Conservation (phyloP, 2,888 invertebrate genomes). For the Brachypalpus laphriformis region DNA sequence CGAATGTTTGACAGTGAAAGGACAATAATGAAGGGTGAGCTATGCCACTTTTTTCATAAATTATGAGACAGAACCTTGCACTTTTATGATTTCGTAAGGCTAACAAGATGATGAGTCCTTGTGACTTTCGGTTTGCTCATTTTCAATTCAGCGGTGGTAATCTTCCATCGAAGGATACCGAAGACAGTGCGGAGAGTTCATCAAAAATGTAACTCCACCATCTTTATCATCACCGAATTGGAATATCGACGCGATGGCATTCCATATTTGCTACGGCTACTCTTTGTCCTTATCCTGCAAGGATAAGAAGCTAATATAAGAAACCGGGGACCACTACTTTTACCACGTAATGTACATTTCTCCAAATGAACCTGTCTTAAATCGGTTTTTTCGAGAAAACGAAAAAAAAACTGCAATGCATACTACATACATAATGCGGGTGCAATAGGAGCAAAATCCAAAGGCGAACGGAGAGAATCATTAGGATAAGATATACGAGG, state of each 20-base stretch:
- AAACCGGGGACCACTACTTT: constrained; percentile 32
- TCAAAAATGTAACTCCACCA: constrained; percentile 59
- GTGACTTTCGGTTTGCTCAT: constrained; percentile 27
- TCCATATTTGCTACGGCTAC: constrained; percentile 1
- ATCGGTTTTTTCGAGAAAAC: constrained; percentile 37
- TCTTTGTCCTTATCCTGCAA: constrained; percentile 32
- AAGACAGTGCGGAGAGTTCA: constrained; percentile 28
- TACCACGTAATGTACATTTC: constrained; percentile 65
- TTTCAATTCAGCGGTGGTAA: constrained; percentile 36
- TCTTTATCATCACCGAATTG: constrained; percentile 52
- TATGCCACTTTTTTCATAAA: constrained; percentile 25
- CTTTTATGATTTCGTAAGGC: constrained; percentile 47
- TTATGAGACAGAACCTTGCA: constrained; percentile 40
- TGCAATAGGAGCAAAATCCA: constrained; percentile 70
- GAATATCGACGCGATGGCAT: constrained; percentile 45
- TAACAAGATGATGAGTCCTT: constrained; percentile 35
- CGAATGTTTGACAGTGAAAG: constrained; percentile 47
- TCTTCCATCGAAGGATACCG: not conserved
- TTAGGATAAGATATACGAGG: constrained; percentile 76
- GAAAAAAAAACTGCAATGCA: constrained; percentile 36
- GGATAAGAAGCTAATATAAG: constrained; percentile 13
- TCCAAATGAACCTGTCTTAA: constrained; percentile 65
- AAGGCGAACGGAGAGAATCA: constrained; percentile 75
- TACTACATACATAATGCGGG: constrained; percentile 57
- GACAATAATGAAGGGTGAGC: constrained; percentile 28